A percentile compares a stretch with the other conserved stretches of the same genome.
phyloP scores from a whole-genome alignment of 2,113 vertebrate genomes.

The Nothoprocta perdicaria region DNA sequence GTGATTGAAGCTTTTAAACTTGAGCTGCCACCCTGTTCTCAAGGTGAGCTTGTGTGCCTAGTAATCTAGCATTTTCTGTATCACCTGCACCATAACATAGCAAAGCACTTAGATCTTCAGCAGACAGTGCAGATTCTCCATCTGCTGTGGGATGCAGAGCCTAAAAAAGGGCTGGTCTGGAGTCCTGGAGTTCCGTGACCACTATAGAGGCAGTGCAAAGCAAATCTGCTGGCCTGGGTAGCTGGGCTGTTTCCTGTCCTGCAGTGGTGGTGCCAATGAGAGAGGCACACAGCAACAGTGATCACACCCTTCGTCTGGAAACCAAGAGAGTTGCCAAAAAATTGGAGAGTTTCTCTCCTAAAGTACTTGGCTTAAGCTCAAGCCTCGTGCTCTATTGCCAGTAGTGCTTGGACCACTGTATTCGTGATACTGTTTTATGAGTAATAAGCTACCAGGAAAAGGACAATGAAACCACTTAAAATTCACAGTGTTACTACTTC shows the following conservation, averaged over 20 bases:
- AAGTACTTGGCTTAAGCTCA: not conserved
- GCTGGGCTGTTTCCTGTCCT: not conserved
- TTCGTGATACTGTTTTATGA: not conserved
- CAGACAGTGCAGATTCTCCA: accelerated
- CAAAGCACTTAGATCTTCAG: not conserved
- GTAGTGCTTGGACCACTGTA: not conserved
- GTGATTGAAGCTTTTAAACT: not conserved
- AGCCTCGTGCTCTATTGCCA: not conserved
- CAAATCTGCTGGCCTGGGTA: not conserved
- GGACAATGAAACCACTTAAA: not conserved
- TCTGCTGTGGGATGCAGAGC: not conserved
- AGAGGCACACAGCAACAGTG: not conserved
- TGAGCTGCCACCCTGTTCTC: not conserved
- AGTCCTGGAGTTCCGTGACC: not conserved
- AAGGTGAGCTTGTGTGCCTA: not conserved
- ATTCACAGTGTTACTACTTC: not conserved
- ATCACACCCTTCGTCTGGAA: not conserved
- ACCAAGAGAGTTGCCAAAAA: not conserved
- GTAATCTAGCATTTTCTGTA: accelerated
- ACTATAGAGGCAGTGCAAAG: not conserved
- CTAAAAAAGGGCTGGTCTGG: not conserved
- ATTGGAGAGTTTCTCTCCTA: not conserved
- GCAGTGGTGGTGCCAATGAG: not conserved
- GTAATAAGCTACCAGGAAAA: not conserved
- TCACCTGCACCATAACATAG: accelerated